Evolutionary conservation across 92 coral and sea anemone genomes (phyloP).

Genomic region (Zoanthus sociatus): DNA sequence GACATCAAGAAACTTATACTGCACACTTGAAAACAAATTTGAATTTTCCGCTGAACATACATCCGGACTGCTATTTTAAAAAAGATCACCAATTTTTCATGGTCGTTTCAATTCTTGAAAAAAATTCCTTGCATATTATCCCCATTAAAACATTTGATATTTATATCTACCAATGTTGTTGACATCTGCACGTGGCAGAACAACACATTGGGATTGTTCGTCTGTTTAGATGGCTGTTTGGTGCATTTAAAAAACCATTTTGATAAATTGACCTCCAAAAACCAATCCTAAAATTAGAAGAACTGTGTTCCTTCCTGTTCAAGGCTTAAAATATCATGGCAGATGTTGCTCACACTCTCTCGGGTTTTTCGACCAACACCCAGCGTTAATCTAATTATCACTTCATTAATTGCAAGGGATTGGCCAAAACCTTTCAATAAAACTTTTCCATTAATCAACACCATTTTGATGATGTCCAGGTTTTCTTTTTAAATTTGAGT

Average conservation of each 20-base stretch:
- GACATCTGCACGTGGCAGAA: conserved; percentile 25
- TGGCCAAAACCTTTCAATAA: conserved; percentile 29
- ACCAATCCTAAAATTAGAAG: not conserved
- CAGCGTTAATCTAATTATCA: conserved; percentile 42
- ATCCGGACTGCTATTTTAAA: not conserved
- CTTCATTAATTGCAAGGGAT: conserved; percentile 52
- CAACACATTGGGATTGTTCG: not conserved
- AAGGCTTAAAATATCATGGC: conserved; percentile 29
- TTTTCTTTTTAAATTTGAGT: not conserved
- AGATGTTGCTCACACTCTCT: not conserved
- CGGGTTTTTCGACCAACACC: conserved; percentile 24
- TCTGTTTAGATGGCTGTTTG: not conserved
- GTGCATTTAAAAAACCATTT: conserved; percentile 5
- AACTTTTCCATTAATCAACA: conserved; percentile 27
- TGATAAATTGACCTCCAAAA: conserved; percentile 37
- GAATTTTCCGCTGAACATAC: not conserved
- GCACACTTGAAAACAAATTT: not conserved
- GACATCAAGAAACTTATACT: not conserved
- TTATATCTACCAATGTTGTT: not conserved
- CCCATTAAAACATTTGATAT: not conserved
- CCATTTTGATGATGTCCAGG: conserved; percentile 37
- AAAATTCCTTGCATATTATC: not conserved
- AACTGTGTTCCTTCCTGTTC: conserved; percentile 26
- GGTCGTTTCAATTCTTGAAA: not conserved
- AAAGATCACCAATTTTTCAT: not conserved